Conservation (phyloP, 2,113 vertebrate genomes). For the Chaetura pelagica region DNA sequence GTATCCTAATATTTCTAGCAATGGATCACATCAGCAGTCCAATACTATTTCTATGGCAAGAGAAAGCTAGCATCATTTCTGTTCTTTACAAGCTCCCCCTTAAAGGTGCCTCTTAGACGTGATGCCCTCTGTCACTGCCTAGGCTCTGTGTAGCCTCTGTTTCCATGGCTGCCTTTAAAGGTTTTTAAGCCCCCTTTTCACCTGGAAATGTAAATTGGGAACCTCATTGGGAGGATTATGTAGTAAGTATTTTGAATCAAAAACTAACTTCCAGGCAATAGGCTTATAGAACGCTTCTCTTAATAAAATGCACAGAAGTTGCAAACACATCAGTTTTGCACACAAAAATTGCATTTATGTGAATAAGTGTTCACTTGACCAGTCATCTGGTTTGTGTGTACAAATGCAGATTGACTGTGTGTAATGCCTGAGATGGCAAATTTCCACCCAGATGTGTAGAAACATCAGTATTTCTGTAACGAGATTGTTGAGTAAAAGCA, state of each 20-base stretch:
- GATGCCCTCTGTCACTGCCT: conserved; percentile 63
- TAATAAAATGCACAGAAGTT: conserved; percentile 22
- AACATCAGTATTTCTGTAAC: not conserved
- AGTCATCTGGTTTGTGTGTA: not conserved
- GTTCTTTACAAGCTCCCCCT: conserved; percentile 60
- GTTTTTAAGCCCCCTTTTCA: conserved; percentile 60
- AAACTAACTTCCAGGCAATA: conserved; percentile 48
- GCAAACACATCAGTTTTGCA: conserved; percentile 42
- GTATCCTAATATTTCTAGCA: conserved; percentile 17
- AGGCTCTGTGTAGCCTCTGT: conserved; percentile 60
- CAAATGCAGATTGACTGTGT: not conserved
- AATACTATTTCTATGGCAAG: conserved; percentile 13
- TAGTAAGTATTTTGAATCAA: conserved; percentile 64
- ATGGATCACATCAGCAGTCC: conserved; percentile 8
- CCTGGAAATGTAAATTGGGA: conserved; percentile 66
- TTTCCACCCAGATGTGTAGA: not conserved
- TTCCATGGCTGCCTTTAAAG: conserved; percentile 70
- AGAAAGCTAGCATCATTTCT: conserved; percentile 44
- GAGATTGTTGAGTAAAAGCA: not conserved
- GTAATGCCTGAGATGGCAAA: not conserved
- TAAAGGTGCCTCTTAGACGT: conserved; percentile 60
- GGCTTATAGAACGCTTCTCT: not conserved
- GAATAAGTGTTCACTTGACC: conserved; percentile 10
- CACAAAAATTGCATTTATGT: conserved; percentile 4
- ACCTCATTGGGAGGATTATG: conserved; percentile 45